Evolutionary conservation across 2,797 vertebrate genomes (phyloP).

Genomic region (Ctenochaetus hawaiiensis): DNA sequence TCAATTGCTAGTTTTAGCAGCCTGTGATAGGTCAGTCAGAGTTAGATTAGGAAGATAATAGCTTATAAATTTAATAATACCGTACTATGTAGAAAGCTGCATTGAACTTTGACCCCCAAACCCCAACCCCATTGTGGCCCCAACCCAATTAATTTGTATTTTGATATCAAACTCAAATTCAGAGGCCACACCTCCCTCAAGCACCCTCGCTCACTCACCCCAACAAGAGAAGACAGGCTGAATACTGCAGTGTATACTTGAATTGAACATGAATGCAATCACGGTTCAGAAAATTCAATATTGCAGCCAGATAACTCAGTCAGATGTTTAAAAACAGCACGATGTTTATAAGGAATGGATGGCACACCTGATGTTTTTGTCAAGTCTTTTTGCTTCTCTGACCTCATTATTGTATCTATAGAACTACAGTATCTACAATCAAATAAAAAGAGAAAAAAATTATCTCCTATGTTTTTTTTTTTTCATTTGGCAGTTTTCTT

Average conservation of each 20-base stretch:
- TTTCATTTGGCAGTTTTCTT: conserved; percentile 29
- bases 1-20: conserved; percentile 26
- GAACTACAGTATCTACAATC: conserved; percentile 61
- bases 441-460: conserved; percentile 49
- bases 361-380: conserved; percentile 35
- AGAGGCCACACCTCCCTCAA: conserved; percentile 8
- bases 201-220: neutral
- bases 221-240: conserved; percentile 10
- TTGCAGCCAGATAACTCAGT: conserved; percentile 26
- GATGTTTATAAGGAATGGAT: conserved; percentile 30
- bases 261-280: conserved; percentile 9
- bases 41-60: conserved; percentile 11
- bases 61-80: conserved; percentile 15
- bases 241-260: neutral
- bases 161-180: neutral
- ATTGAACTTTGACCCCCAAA: conserved; percentile 28
- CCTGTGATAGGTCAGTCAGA: conserved; percentile 4
- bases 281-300: conserved; percentile 37
- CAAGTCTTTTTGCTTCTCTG: conserved; percentile 24
- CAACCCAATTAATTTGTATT: neutral
- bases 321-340: conserved; percentile 23
- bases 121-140: neutral
- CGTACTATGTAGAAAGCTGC: conserved; percentile 20
- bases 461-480: conserved; percentile 1
- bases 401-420: conserved; percentile 37